Evolutionary conservation across 1,140 invertebrate species (phyloP).

Genomic region (Pogonognathellus flavescens): DNA sequence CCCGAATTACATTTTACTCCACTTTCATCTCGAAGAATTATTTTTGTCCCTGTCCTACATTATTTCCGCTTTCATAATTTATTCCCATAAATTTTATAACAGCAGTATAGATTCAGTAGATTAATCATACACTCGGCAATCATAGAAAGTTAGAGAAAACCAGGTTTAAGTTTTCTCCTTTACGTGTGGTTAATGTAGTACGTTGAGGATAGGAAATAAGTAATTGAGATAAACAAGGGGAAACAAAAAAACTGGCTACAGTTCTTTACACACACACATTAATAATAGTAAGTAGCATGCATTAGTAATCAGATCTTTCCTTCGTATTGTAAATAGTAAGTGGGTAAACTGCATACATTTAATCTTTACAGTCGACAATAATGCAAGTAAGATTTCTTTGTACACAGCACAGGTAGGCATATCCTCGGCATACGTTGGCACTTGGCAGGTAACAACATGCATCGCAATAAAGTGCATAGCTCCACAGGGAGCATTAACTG

Average conservation of each 20-base stretch:
- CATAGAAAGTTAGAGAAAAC: constrained; percentile 38
- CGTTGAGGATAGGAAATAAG: background rate
- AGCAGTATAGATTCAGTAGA: too few relatives aligned
- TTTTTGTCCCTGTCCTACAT: background rate
- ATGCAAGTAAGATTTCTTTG: background rate
- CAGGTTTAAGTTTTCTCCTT: constrained; percentile 34
- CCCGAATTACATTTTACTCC: background rate
- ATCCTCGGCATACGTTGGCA: too few relatives aligned
- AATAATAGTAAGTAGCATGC: too few relatives aligned
- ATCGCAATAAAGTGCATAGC: too few relatives aligned
- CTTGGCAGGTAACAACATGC: too few relatives aligned
- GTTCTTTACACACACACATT: too few relatives aligned
- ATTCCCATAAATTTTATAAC: background rate
- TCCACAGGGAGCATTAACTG: constrained; percentile 19
- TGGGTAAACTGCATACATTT: too few relatives aligned
- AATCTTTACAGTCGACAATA: too few relatives aligned
- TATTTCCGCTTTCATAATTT: background rate
- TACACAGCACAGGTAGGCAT: background rate
- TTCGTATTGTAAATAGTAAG: too few relatives aligned
- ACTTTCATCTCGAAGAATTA: background rate
- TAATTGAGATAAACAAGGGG: constrained; percentile 6
- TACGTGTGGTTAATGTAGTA: too few relatives aligned
- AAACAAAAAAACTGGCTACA: background rate
- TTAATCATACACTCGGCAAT: too few relatives aligned
- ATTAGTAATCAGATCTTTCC: too few relatives aligned